Evolutionary conservation across 2,113 vertebrate species (phyloP).

Genomic region (Poecilia latipinna): DNA sequence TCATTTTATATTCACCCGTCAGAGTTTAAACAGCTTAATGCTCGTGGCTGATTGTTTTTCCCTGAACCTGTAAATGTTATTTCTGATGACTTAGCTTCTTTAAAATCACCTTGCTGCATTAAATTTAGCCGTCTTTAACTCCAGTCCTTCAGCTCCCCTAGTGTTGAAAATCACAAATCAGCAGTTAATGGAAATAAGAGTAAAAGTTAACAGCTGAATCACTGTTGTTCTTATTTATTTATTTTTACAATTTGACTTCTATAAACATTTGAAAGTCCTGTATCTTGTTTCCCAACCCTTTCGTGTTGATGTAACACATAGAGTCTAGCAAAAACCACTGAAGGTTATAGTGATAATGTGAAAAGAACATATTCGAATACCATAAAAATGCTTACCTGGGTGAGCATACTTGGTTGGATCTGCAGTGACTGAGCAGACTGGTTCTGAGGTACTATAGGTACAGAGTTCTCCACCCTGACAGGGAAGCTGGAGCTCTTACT

Average conservation of each 20-base stretch:
- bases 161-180: no score
- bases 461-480: conserved; percentile 93
- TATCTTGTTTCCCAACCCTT: not conserved
- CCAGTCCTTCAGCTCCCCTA: no score
- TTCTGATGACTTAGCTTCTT: no score
- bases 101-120: no score
- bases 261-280: not conserved
- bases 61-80: no score
- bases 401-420: conserved; percentile 94
- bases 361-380: not conserved
- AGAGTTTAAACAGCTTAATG: no score
- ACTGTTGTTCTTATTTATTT: no score
- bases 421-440: conserved; percentile 94
- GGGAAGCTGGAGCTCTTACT: conserved; percentile 90
- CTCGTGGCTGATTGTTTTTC: no score
- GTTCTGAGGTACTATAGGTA: conserved; percentile 95
- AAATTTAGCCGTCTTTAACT: no score
- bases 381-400: conserved; percentile 86
- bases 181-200: not conserved
- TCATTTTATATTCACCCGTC: no score
- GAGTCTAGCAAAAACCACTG: not conserved
- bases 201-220: not conserved
- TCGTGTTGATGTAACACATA: not conserved
- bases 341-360: not conserved
- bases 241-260: not conserved